Conservation (phyloP, 2,888 invertebrate genomes). For the Teleogryllus oceanicus region DNA sequence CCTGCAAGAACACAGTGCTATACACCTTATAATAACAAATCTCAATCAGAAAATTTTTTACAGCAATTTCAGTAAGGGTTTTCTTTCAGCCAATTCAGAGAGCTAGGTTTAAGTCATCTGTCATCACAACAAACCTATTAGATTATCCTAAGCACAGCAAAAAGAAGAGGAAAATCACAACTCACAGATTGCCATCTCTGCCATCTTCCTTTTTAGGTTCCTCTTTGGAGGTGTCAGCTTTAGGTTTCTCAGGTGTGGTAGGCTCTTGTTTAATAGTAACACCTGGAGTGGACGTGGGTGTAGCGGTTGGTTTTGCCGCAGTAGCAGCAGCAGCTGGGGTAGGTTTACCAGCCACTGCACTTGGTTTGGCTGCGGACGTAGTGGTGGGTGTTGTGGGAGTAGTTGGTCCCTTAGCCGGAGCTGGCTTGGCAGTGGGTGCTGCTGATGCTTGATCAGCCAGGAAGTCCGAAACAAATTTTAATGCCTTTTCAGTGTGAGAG, state of each 20-base stretch:
- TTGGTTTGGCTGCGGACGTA: neutral
- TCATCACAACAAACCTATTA: too few species aligned
- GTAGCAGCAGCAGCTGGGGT: slow-evolving; percentile 36
- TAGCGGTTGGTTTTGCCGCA: slow-evolving; percentile 38
- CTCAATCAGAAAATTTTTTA: too few species aligned
- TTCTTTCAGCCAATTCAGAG: too few species aligned
- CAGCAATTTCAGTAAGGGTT: too few species aligned
- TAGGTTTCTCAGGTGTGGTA: neutral
- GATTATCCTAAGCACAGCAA: too few species aligned
- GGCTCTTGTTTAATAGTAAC: slow-evolving; percentile 19
- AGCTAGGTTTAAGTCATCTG: too few species aligned
- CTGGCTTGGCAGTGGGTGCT: slow-evolving; percentile 28
- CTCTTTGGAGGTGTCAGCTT: slow-evolving; percentile 46
- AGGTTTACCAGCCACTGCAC: slow-evolving; percentile 12
- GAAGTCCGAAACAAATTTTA: slow-evolving; percentile 90
- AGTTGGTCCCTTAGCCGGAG: neutral
- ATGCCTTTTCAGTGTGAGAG: slow-evolving; percentile 86
- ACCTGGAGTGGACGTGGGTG: slow-evolving; percentile 25
- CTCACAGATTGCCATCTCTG: slow-evolving; percentile 74
- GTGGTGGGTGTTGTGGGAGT: neutral
- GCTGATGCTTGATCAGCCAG: slow-evolving; percentile 61
- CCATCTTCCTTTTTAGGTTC: slow-evolving; percentile 67
- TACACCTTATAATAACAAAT: too few species aligned
- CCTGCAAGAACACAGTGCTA: slow-evolving; percentile 42
- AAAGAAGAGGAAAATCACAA: slow-evolving; percentile 37